Evolutionary conservation across 1,140 invertebrate genomes (phyloP), one percentile per base, ranked within the genome.

Genomic region (Melipona quadrifasciata): DNA sequence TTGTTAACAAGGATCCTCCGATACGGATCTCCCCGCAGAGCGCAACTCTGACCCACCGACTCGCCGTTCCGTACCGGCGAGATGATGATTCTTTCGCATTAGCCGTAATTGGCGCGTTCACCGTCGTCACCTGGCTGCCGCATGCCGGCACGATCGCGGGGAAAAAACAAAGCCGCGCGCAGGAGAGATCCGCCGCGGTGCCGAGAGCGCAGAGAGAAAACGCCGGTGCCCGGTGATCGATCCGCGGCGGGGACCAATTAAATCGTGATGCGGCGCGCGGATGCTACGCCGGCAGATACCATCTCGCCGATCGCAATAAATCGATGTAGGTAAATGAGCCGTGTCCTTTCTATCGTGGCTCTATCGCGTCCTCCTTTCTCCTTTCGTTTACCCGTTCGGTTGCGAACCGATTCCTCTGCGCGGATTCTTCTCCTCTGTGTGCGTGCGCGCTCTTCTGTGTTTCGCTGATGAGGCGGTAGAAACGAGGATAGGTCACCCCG

Each of bases 311-410:
- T 85, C 72, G 87, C 86, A 85, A 91, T 91, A 90, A 91, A 91
- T 91, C 86, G 88, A 91, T 91, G 90, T 88, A 88, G 84, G 88
- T 91, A 91, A 91, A 91, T 86, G 88, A 91, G 86, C 88, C 90
- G 86, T 80, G 80, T 73, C 75, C 64, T 89, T 85, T 85, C 78
- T 64, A 80, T 75, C 80, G 70, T 17, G 85, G 83, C 85, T 85
- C 78, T 64, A 80, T 72, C 80, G 70, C 21, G 85, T 85, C 85
- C 90, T 87, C 85, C 84, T 90, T 90, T 90, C 86, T 67, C 72
- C 71, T 80, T 80, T 82, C 84, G 72, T 89, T 84, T 31, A 31
- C 31, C 31, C 31, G 74, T 80, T 68, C 82, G 73, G 83, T 90
- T 88, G 86, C 80, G 16, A 16, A 5, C n/a, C 39, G 39, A 47